These are phyloP conservation scores for Dolichomitus sp. DNA, from an alignment of 2,888 invertebrate genomes.

Conservation along the genomic window DNA sequence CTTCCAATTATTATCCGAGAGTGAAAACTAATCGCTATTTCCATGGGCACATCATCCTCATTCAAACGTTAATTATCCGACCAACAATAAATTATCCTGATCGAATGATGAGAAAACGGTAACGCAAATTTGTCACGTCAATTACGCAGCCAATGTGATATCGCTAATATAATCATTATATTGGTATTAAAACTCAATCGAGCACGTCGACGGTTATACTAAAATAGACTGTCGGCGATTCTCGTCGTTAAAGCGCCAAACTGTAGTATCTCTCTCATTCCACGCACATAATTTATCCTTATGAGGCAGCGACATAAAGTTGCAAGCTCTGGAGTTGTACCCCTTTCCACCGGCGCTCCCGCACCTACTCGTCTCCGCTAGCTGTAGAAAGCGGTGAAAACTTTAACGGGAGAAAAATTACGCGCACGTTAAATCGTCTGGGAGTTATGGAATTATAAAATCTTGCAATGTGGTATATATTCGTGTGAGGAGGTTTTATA, in stretches of 20 bases:
- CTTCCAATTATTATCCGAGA: conserved; percentile 19
- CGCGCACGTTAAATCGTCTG: conserved; percentile 69
- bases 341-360: neutral
- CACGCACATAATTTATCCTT: conserved; percentile 49
- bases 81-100: conserved; percentile 25
- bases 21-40: conserved; percentile 10
- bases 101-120: conserved; percentile 7
- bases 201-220: neutral
- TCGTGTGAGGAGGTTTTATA: conserved; percentile 55
- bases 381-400: conserved; percentile 51
- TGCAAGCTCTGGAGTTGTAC: conserved; percentile 39
- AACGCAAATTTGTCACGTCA: conserved; percentile 43
- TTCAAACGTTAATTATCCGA: conserved; percentile 47
- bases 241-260: conserved; percentile 18
- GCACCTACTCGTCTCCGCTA: neutral
- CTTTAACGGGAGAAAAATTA: conserved; percentile 65
- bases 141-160: conserved; percentile 27
- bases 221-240: conserved; percentile 33
- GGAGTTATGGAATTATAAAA: conserved; percentile 72
- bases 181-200: conserved; percentile 23
- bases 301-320: conserved; percentile 53
- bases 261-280: neutral
- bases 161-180: conserved; percentile 20
- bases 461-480: conserved; percentile 60
- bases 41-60: neutral